Evolutionary conservation across 1,140 invertebrate species (phyloP).

Genomic region (Saccostrea glomerata): DNA sequence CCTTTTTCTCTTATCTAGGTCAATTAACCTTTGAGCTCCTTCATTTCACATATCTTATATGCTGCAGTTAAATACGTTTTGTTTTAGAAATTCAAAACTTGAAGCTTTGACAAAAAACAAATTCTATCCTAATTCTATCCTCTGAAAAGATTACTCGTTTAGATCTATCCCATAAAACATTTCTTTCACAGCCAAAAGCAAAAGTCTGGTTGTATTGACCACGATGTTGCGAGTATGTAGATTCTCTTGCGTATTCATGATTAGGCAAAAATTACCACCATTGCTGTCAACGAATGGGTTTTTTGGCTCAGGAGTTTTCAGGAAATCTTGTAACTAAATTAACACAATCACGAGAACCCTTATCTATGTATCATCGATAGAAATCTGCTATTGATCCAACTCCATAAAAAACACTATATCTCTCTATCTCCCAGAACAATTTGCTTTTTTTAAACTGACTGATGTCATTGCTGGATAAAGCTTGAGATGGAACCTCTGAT

Average conservation of each 20-base stretch:
- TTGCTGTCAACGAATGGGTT: neutral
- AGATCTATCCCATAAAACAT: neutral
- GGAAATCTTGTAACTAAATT: conserved; percentile 19
- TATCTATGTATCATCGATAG: conserved; percentile 1
- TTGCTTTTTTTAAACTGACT: neutral
- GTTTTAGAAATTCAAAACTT: too few species aligned
- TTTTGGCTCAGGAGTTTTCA: neutral
- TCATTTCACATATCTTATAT: too few species aligned
- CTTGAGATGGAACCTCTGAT: too few species aligned
- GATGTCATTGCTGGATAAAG: too few species aligned
- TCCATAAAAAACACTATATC: neutral
- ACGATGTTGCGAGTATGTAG: neutral
- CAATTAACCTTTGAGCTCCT: too few species aligned
- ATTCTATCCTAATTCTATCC: too few species aligned
- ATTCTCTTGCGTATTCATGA: neutral
- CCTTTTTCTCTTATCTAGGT: too few species aligned
- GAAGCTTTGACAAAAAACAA: too few species aligned
- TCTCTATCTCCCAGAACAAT: neutral
- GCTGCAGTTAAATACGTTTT: too few species aligned
- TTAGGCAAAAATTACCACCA: conserved; percentile 13
- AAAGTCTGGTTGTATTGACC: neutral
- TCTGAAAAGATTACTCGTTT: neutral
- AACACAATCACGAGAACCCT: neutral
- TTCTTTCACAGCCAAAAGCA: neutral
- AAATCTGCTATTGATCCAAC: neutral